Evolutionary conservation across 2,113 vertebrate species (phyloP).

Genomic region (Bos javanicus): DNA sequence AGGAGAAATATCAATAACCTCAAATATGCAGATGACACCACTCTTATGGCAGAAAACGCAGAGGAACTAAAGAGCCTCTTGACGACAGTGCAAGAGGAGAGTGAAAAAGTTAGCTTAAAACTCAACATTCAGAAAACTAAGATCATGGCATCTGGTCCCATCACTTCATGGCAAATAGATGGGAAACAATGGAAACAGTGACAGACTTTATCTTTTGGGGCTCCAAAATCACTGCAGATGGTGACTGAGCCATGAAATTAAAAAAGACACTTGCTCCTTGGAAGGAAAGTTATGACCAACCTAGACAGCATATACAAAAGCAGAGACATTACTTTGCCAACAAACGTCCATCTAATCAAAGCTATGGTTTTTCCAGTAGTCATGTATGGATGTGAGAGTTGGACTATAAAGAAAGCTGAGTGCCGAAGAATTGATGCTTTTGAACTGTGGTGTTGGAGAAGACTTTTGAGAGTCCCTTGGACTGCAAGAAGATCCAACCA

Average conservation of each 20-base stretch:
- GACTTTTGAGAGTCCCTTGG: not conserved
- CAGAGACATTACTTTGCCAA: not conserved
- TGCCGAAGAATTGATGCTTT: fast-evolving
- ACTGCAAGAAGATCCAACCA: not conserved
- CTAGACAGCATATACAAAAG: not conserved
- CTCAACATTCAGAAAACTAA: not conserved
- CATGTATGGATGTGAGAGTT: not conserved
- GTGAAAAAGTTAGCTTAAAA: not conserved
- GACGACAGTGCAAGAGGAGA: not conserved
- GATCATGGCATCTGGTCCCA: not conserved
- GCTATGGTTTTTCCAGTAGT: not conserved
- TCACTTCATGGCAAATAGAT: not conserved
- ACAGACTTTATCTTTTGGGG: not conserved
- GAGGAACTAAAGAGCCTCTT: not conserved
- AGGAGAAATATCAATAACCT: not conserved
- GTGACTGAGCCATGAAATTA: not conserved
- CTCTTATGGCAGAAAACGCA: not conserved
- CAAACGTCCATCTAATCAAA: not conserved
- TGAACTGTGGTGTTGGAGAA: not conserved
- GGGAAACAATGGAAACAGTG: not conserved
- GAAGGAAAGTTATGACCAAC: not conserved
- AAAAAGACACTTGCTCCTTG: not conserved
- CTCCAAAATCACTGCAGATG: not conserved
- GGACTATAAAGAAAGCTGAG: not conserved
- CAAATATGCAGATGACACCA: not conserved